Percentiles rank a stretch among this genome's conserved stretches.
Evolutionary conservation across 2,888 invertebrate species (phyloP).

Genomic region (Pyralis farinalis): DNA sequence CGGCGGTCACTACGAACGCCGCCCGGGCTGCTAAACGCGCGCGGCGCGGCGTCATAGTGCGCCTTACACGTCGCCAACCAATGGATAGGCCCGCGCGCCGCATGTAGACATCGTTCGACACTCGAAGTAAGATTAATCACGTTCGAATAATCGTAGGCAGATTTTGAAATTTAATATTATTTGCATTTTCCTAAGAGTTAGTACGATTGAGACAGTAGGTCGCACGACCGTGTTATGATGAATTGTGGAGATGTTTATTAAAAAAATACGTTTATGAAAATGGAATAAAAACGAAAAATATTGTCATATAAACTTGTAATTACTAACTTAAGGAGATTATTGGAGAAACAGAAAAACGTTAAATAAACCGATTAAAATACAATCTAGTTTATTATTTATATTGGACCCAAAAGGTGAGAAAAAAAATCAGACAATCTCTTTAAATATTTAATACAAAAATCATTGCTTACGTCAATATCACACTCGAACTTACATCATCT

Average conservation of each 20-base stretch:
- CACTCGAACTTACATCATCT: constrained; percentile 80
- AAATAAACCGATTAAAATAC: constrained; percentile 79
- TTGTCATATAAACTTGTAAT: constrained; percentile 80
- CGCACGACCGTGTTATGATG: constrained; percentile 78
- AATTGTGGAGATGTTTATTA: constrained; percentile 79
- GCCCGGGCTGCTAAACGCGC: constrained; percentile 7
- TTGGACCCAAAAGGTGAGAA: constrained; percentile 6
- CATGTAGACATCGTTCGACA: constrained; percentile 64
- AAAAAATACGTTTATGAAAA: constrained; percentile 79
- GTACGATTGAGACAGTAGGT: constrained; percentile 79
- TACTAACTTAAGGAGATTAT: constrained; percentile 79
- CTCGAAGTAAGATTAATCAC: constrained; percentile 74
- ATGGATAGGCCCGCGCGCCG: constrained; percentile 28
- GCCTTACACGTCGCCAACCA: constrained; percentile 14
- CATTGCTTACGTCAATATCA: constrained; percentile 77
- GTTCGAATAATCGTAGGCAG: constrained; percentile 76
- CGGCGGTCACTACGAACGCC: constrained; percentile 19
- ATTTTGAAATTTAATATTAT: constrained; percentile 76
- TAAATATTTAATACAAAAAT: constrained; percentile 76
- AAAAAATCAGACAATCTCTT: constrained; percentile 30
- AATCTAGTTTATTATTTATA: constrained; percentile 57
- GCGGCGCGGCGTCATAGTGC: constrained; percentile 24
- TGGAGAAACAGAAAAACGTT: constrained; percentile 78
- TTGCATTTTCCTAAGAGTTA: constrained; percentile 80
- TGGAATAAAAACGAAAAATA: constrained; percentile 79